Evolutionary conservation across 2,113 vertebrate genomes (phyloP).

Genomic region (Lynx canadensis): DNA sequence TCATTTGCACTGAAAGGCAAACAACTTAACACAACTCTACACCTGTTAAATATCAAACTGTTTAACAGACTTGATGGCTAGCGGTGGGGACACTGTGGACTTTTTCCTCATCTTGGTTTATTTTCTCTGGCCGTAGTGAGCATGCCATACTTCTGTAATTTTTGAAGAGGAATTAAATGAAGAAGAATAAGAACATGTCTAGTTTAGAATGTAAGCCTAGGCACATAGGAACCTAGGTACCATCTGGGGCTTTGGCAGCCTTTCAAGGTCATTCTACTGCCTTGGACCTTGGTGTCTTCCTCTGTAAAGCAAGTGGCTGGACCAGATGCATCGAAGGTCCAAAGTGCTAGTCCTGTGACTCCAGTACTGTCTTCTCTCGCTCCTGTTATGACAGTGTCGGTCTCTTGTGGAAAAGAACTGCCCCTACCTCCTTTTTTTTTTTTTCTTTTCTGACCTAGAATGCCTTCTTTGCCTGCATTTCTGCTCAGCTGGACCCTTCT

Average conservation of each 20-base stretch:
- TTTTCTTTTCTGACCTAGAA: background rate
- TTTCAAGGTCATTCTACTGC: no score
- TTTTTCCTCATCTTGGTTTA: background rate
- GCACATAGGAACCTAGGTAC: background rate
- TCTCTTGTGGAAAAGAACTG: background rate
- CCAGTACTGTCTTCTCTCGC: background rate
- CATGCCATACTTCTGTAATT: background rate
- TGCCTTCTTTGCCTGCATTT: background rate
- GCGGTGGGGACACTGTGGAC: background rate
- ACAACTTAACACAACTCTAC: background rate
- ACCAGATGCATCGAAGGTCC: background rate
- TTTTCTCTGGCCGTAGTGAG: background rate
- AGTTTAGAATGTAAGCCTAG: background rate
- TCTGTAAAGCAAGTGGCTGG: background rate
- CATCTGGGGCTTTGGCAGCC: background rate
- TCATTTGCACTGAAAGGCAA: no score
- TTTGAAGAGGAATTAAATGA: background rate
- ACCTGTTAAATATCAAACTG: background rate
- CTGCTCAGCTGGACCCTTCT: background rate
- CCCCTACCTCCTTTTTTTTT: background rate
- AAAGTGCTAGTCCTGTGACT: background rate
- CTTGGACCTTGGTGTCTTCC: background rate
- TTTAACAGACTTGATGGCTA: background rate
- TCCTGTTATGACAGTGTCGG: background rate
- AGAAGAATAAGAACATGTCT: background rate